Evolutionary conservation across 2,797 vertebrate genomes (phyloP).

Genomic region (Ctenopoma multispine): DNA sequence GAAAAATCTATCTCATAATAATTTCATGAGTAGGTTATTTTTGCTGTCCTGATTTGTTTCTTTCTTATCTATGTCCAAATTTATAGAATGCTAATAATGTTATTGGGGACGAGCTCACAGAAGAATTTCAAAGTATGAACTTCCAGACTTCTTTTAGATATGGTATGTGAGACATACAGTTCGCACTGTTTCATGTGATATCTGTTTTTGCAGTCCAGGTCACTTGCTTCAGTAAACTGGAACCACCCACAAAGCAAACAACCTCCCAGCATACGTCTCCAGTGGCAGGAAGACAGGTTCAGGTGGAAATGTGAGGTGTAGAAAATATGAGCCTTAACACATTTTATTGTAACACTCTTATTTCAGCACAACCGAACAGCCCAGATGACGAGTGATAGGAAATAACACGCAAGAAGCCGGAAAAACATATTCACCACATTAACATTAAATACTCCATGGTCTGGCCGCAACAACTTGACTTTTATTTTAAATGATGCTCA

Average conservation of each 20-base stretch:
- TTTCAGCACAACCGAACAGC: constrained; percentile 2
- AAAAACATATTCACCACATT: constrained; percentile 18
- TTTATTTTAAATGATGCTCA: constrained; percentile 9
- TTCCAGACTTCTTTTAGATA: constrained; percentile 14
- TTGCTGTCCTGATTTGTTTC: neutral
- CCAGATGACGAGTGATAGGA: constrained; percentile 5
- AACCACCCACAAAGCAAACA: constrained; percentile 62
- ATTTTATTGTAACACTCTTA: constrained; percentile 9
- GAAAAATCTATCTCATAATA: neutral
- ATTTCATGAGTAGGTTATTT: neutral
- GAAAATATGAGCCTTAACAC: constrained; percentile 29
- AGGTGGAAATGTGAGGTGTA: constrained; percentile 17
- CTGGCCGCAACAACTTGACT: constrained; percentile 5
- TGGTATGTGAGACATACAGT: neutral
- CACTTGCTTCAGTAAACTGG: constrained; percentile 26
- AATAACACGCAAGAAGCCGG: neutral
- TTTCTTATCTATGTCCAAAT: neutral
- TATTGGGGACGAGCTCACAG: constrained; percentile 1
- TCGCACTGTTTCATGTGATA: neutral
- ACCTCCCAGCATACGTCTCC: constrained; percentile 18
- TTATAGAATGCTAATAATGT: neutral
- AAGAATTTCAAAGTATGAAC: constrained; percentile 8
- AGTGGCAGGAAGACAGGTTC: constrained; percentile 20
- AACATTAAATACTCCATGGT: constrained; percentile 1
- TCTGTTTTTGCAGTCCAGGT: constrained; percentile 4